Conservation (phyloP, 2,113 vertebrate genomes). For the Psittacara wagleri region DNA sequence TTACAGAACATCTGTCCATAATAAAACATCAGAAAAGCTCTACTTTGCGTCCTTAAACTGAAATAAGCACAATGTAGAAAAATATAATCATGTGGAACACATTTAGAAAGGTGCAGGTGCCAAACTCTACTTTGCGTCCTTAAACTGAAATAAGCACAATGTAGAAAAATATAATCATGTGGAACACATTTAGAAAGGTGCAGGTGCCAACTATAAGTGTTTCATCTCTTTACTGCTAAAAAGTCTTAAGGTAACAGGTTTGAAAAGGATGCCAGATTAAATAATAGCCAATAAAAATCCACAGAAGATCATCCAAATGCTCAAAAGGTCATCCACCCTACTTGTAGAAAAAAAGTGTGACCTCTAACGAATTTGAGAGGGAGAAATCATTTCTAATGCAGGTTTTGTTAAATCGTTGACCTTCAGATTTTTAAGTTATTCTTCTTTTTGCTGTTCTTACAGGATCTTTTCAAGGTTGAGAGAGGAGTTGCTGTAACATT, state of each 20-base stretch:
- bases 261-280: not conserved
- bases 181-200: not conserved
- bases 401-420: not conserved
- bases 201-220: not conserved
- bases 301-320: not conserved
- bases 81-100: not conserved
- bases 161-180: not conserved
- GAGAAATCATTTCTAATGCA: not conserved
- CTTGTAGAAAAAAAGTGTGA: not conserved
- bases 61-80: conserved; percentile 36
- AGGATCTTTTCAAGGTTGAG: conserved; percentile 26
- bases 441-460: not conserved
- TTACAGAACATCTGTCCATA: conserved; percentile 63
- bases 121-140: conserved; percentile 29
- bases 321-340: not conserved
- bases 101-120: not conserved
- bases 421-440: not conserved
- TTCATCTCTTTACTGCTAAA: conserved; percentile 19
- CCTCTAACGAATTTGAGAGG: not conserved
- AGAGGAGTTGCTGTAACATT: conserved; percentile 20
- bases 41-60: conserved; percentile 53
- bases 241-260: not conserved
- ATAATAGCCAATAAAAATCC: conserved; percentile 22
- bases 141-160: conserved; percentile 52
- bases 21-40: conserved; percentile 62